A percentile compares a stretch with the other conserved stretches of the same genome.
These are phyloP conservation scores for Noctilio leporinus DNA, from an alignment of 2,113 vertebrate species.

Conservation along the genomic window DNA sequence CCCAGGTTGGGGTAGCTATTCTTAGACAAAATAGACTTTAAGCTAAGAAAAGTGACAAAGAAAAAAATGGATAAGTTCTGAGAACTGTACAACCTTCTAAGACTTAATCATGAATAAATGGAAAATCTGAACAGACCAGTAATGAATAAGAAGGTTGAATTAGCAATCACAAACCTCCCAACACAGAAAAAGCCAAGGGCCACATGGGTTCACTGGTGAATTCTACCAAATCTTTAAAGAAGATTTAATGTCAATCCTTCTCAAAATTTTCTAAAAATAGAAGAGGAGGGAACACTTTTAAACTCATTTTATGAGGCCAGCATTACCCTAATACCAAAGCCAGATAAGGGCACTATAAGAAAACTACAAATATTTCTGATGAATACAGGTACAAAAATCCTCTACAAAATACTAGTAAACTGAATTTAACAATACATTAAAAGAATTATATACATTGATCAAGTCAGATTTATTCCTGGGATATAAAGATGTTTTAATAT, in stretches of 20 bases:
- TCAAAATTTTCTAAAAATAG: neutral
- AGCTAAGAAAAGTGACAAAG: neutral
- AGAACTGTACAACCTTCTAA: neutral
- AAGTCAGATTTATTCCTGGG: neutral
- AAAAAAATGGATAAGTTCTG: neutral
- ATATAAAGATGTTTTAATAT: neutral
- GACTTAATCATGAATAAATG: neutral
- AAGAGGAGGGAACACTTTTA: neutral
- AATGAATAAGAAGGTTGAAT: neutral
- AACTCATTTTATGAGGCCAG: neutral
- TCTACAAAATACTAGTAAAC: neutral
- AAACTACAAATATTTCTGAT: neutral
- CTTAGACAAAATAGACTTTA: neutral
- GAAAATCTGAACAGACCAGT: neutral
- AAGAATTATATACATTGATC: neutral
- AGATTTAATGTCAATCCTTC: neutral
- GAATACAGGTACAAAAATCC: neutral
- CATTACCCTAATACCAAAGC: neutral
- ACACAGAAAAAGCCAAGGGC: neutral
- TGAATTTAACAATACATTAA: neutral
- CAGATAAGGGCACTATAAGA: neutral
- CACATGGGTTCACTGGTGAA: neutral
- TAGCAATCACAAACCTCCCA: neutral
- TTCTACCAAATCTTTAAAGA: neutral
- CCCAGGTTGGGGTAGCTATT: neutral